phyloP scores from a whole-genome alignment of 2,113 vertebrate genomes.

The Brachyistius frenatus region DNA sequence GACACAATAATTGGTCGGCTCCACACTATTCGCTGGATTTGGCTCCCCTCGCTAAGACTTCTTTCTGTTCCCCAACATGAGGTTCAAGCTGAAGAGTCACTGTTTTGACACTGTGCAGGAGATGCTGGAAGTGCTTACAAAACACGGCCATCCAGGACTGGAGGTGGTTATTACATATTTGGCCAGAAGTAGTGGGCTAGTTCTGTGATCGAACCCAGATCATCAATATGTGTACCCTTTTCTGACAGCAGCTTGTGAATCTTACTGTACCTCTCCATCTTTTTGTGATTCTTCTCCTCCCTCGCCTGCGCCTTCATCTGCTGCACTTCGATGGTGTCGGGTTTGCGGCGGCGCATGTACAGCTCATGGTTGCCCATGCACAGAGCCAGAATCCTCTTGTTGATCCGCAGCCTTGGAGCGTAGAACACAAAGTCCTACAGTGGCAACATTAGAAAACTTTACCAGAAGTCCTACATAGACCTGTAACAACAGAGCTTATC shows the following conservation, averaged over 20 bases:
- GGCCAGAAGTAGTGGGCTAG: too few species aligned
- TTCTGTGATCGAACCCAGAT: too few species aligned
- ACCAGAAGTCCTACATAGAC: background rate
- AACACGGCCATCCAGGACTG: too few species aligned
- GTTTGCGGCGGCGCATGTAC: slow-evolving; percentile 97
- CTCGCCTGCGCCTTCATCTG: slow-evolving; percentile 99
- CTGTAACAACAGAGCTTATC: background rate
- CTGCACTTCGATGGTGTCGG: slow-evolving; percentile 98
- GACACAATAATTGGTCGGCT: too few species aligned
- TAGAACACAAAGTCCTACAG: slow-evolving; percentile 97
- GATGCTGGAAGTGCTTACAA: too few species aligned
- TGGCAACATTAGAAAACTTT: background rate
- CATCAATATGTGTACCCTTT: too few species aligned
- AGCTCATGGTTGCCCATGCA: slow-evolving; percentile 99
- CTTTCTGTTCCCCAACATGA: too few species aligned
- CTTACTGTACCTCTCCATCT: slow-evolving; percentile 91
- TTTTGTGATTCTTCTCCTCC: slow-evolving; percentile 97
- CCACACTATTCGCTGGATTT: too few species aligned
- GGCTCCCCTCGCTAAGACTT: too few species aligned
- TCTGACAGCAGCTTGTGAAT: background rate
- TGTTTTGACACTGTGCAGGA: too few species aligned
- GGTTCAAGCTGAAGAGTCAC: too few species aligned
- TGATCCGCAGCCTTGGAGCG: slow-evolving; percentile 95
- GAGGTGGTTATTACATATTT: too few species aligned
- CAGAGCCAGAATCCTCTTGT: slow-evolving; percentile 95